Evolutionary conservation across 2,113 vertebrate species (phyloP), one percentile per base, ranked within the genome.

Genomic region (Dolichallabes microphthalmus): DNA sequence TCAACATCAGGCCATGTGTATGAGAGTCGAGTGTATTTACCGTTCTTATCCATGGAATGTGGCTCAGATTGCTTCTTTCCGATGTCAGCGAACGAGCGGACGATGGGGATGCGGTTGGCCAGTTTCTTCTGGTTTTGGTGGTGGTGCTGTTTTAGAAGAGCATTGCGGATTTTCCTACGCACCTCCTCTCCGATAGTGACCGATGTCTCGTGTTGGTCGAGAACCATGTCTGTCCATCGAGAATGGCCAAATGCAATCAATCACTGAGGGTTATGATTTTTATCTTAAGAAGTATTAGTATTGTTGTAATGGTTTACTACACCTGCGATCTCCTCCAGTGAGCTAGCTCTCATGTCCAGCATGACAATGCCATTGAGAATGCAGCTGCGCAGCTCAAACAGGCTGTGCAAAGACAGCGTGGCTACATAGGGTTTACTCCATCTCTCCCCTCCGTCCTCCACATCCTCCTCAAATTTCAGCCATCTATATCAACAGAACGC

Each of bases 61-160:
- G 97, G 97, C 86, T 99, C 98, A 12, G 98, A 99, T 82, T 99
- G 98, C 91, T 99, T 99, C 93, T 98, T 99, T 92, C 98, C 98
- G 73, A 99, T 99, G 90, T 99, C 98, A 86, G 98, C 98, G 88
- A 99, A 99, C 15, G 98, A 99, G 69, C 98, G 95, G 25, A 99
- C 98, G 87, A 99, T 99, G 17, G 98, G 98, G 88, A 99, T 99
- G 87, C 98, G 96, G 82, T 99, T 99, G 87, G 96, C 97, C 81
- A 99, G 94, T 90, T 99, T 99, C 93, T 99, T 99, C 91, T 99
- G 98, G 91, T 98, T 99, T 92, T 99, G 98, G 91, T 99, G 98
- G 88, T 99, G 98, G 92, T 99, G 98, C 88, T 97, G 97, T 85
- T 98, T 99, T 82, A 99, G 95, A 53, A 99, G 91, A 0, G 98